A percentile compares a stretch with the other conserved stretches of the same genome.
These are phyloP conservation scores for Lepidurus apus DNA, from an alignment of 1,140 invertebrate species.

Conservation along the genomic window DNA sequence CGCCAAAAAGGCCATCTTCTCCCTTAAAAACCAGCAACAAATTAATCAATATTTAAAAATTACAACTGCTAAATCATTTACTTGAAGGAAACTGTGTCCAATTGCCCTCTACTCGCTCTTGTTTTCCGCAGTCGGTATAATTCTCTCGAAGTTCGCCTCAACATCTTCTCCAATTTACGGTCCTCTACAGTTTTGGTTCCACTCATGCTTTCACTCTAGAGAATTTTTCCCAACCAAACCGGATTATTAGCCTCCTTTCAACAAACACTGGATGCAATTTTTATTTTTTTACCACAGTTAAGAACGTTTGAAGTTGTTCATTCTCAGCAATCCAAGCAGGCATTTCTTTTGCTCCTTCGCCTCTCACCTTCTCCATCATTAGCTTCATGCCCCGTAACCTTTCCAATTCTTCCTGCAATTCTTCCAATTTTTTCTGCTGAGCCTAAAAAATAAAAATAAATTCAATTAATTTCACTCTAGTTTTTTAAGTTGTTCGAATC, in stretches of 20 bases:
- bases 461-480: not conserved
- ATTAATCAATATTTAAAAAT: too few relatives aligned
- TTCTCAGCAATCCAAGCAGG: slow-evolving; percentile 81
- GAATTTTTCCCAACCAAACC: slow-evolving; percentile 31
- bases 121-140: slow-evolving; percentile 83
- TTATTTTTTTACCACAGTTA: slow-evolving; percentile 23
- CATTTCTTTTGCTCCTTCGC: slow-evolving; percentile 68
- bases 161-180: slow-evolving; percentile 69
- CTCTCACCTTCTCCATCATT: slow-evolving; percentile 56
- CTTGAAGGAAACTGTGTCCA: slow-evolving; percentile 89
- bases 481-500: not conserved
- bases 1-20: slow-evolving; percentile 94
- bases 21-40: slow-evolving; percentile 56
- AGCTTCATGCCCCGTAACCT: slow-evolving; percentile 71
- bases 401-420: slow-evolving; percentile 74
- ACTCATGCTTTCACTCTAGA: slow-evolving; percentile 49
- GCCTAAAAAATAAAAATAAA: slow-evolving; percentile 47
- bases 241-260: slow-evolving; percentile 26
- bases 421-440: slow-evolving; percentile 72
- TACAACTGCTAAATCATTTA: slow-evolving; percentile 58
- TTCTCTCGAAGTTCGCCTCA: slow-evolving; percentile 79
- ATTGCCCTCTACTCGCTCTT: slow-evolving; percentile 78
- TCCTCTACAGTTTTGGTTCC: slow-evolving; percentile 63
- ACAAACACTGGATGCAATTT: not conserved
- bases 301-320: slow-evolving; percentile 70